Conservation (phyloP, 2,888 invertebrate species). For the Agrochola lychnidis region DNA sequence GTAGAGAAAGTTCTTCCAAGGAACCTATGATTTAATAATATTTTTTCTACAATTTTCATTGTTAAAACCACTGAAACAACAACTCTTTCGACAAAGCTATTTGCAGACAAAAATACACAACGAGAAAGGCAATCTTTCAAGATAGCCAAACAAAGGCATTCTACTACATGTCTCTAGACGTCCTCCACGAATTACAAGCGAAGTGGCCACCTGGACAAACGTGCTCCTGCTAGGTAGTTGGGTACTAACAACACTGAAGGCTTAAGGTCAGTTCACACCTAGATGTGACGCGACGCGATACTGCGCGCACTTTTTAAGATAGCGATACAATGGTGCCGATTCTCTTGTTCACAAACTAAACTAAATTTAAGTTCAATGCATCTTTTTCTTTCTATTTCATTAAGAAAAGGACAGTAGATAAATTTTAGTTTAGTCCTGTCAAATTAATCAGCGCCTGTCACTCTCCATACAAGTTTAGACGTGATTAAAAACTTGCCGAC, state of each 20-base stretch:
- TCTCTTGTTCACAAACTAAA: no score
- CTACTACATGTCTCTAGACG: constrained; percentile 12
- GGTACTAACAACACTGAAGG: constrained; percentile 10
- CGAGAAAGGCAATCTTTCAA: constrained; percentile 11
- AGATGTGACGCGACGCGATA: no score
- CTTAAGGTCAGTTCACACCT: not conserved
- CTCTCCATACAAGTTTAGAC: no score
- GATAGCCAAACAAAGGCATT: constrained; percentile 27
- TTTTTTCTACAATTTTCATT: not conserved
- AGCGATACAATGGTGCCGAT: not conserved
- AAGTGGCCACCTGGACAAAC: constrained; percentile 44
- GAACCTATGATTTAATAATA: not conserved
- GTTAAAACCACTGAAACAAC: no score
- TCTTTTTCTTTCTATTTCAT: no score
- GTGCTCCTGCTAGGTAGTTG: constrained; percentile 9
- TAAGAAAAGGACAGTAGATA: no score
- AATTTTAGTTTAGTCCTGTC: no score
- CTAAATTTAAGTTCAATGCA: no score
- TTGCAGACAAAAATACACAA: not conserved
- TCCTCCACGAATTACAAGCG: constrained; percentile 26
- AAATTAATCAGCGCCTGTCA: no score
- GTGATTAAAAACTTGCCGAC: no score
- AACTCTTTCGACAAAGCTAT: not conserved
- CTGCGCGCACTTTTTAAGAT: not conserved
- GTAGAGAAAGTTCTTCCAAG: not conserved